Percentiles rank a stretch among this genome's conserved stretches.
Evolutionary conservation across 2,797 vertebrate species (phyloP).

Genomic region (Dallia pectoralis): DNA sequence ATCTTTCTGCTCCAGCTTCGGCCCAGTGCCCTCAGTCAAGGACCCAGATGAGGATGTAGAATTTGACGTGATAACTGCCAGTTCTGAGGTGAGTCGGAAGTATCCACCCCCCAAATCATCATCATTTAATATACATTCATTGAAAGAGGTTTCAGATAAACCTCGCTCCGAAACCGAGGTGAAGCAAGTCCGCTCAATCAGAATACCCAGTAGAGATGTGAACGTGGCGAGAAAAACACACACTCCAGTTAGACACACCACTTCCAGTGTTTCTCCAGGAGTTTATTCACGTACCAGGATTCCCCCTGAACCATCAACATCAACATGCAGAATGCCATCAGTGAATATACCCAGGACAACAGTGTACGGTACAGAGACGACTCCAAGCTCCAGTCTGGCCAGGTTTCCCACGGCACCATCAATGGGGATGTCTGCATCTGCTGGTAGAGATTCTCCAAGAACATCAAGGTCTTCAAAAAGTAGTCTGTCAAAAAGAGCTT

Average conservation of each 20-base stretch:
- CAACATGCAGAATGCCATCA: neutral
- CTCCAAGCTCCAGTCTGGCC: neutral
- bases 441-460: neutral
- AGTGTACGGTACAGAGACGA: too few relatives aligned
- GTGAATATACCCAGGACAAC: neutral
- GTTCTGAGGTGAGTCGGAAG: neutral
- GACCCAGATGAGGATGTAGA: too few relatives aligned
- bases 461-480: neutral
- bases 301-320: neutral
- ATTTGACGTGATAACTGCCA: too few relatives aligned
- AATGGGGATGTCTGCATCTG: neutral
- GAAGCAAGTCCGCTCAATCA: neutral
- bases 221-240: conserved; percentile 6
- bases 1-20: too few relatives aligned
- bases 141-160: neutral
- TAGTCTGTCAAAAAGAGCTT: neutral
- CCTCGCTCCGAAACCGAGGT: neutral
- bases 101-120: neutral
- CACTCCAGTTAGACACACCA: conserved; percentile 1
- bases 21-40: too few relatives aligned
- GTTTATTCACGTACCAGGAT: neutral
- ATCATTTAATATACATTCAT: neutral
- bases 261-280: conserved; percentile 5
- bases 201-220: conserved; percentile 6
- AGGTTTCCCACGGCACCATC: neutral